These are phyloP conservation scores for Sarotherodon lohbergeri DNA, from an alignment of 2,113 vertebrate species.

Conservation along the genomic window DNA sequence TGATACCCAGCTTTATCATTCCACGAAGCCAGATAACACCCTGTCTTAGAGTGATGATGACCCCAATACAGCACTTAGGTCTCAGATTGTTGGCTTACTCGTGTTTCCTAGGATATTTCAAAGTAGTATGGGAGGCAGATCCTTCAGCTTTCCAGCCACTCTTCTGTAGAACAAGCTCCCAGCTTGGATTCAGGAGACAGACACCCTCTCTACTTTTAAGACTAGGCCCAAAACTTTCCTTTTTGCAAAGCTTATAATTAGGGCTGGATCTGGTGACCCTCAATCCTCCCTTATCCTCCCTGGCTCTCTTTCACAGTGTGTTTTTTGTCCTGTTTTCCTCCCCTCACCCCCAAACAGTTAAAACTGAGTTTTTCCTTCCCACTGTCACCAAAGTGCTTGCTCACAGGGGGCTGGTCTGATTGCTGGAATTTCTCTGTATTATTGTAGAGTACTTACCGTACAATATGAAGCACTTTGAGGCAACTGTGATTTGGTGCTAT, in stretches of 20 bases:
- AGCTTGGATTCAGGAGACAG: neutral
- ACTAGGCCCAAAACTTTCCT: neutral
- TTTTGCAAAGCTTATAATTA: neutral
- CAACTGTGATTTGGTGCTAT: neutral
- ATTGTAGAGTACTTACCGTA: accelerated
- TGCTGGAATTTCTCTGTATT: neutral
- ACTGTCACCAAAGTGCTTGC: neutral
- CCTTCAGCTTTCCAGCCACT: neutral
- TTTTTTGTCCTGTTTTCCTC: neutral
- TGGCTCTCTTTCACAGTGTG: neutral
- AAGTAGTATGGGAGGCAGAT: neutral
- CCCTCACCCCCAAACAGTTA: neutral
- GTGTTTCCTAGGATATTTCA: neutral
- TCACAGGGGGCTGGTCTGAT: neutral
- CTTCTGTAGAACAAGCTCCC: neutral
- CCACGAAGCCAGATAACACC: neutral
- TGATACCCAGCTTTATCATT: neutral
- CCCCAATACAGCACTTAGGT: neutral
- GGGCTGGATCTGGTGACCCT: neutral
- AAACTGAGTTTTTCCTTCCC: neutral
- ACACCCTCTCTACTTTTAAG: neutral
- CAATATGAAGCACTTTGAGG: neutral
- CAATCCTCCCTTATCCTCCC: neutral
- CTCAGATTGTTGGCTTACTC: neutral
- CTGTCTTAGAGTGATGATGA: neutral